Evolutionary conservation across 2,888 invertebrate genomes (phyloP), one percentile per base, ranked within the genome.

Genomic region (Xestia ashworthii): DNA sequence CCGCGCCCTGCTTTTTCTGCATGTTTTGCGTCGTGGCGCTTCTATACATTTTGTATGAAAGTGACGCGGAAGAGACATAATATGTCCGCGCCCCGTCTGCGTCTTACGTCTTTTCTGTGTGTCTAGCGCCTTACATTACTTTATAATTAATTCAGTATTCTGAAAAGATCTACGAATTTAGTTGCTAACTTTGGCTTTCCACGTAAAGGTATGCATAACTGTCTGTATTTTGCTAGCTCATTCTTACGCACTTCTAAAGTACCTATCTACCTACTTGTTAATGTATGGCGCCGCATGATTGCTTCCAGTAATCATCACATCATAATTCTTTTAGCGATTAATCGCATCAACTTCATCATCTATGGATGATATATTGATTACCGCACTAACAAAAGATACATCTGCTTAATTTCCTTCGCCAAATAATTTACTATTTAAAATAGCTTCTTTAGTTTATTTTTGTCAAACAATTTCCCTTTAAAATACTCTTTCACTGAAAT

Each of bases 331-430:
- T 62, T 32, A 70, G 12, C 50, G 64, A 81, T 74, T 74, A 67
- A 86, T 82, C 0, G 58, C 60, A 58, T 50, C n/a, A 76, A 71
- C 64, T 83, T 53, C 69, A 84, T 83, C 81, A 76, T 74, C 22
- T 14, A 9, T 46, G 25, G 46, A 67, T 75, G 71, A 83, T 71
- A 48, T 69, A 85, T 80, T 76, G 53, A 75, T 76, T 44, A 79
- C 22, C 32, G 12, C n/a, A 64, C 66, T 25, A 70, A 58, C 67
- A 50, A 22, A 44, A n/a, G 12, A 50, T 68, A 73, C 68, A 77
- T 75, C 87, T 85, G 78, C 55, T 81, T 71, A 55, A 73, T 76
- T 77, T 85, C 68, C 0, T 67, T 72, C 38, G n/a, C 1, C 12
- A n/a, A 53, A 74, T 71, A 69, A 75, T 76, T 73, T 64, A 60